A percentile compares a stretch with the other conserved stretches of the same genome.
Conservation (phyloP, 2,797 vertebrate species). For the Fistularia tabacaria region DNA sequence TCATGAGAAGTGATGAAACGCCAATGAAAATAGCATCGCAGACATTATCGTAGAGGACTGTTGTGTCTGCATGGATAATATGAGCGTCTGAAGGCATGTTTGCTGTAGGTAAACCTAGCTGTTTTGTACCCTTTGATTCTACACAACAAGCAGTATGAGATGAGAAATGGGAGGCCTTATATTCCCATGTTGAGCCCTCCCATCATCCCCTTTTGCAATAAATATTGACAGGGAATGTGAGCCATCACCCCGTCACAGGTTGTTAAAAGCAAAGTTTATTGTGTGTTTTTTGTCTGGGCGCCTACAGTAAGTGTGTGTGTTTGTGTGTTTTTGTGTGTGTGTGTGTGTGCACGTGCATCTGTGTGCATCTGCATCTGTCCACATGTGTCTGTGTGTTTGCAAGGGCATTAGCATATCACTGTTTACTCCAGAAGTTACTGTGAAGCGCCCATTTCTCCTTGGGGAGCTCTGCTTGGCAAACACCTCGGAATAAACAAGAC, state of each 20-base stretch:
- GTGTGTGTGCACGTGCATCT: slow-evolving; percentile 10
- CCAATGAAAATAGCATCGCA: slow-evolving; percentile 12
- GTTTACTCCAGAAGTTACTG: slow-evolving; percentile 70
- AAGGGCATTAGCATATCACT: slow-evolving; percentile 58
- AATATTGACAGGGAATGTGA: slow-evolving; percentile 63
- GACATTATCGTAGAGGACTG: background rate
- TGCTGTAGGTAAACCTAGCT: slow-evolving; percentile 31
- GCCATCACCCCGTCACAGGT: slow-evolving; percentile 53
- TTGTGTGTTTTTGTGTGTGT: slow-evolving; percentile 15
- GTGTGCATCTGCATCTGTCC: slow-evolving; percentile 24
- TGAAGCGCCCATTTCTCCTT: slow-evolving; percentile 65
- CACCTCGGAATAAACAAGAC: slow-evolving; percentile 72
- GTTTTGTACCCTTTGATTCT: slow-evolving; percentile 50
- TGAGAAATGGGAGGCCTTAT: slow-evolving; percentile 27
- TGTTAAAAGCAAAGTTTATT: slow-evolving; percentile 66
- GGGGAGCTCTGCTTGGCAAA: slow-evolving; percentile 68
- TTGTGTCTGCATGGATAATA: slow-evolving; percentile 14
- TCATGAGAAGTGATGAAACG: slow-evolving; percentile 7
- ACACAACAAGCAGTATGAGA: slow-evolving; percentile 22
- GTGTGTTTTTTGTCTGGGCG: slow-evolving; percentile 25
- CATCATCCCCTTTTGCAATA: slow-evolving; percentile 36
- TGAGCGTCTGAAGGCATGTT: slow-evolving; percentile 27
- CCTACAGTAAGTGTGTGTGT: slow-evolving; percentile 13
- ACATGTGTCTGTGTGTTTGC: slow-evolving; percentile 18
- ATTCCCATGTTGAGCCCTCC: slow-evolving; percentile 34